Evolutionary conservation across 2,113 vertebrate genomes (phyloP).

Genomic region (Leptobrachium ailaonicum): DNA sequence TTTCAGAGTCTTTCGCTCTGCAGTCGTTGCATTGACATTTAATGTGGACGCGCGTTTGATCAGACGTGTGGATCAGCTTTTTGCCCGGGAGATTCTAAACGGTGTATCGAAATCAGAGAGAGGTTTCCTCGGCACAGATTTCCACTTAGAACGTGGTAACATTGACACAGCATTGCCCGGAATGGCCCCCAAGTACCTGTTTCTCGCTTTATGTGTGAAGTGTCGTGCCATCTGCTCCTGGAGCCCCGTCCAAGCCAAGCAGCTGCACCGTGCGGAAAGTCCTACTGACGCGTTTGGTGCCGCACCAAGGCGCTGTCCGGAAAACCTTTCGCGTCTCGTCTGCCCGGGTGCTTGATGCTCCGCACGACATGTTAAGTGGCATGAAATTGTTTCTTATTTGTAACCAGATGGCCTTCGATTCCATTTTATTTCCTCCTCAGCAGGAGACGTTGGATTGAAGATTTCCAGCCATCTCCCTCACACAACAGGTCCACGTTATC

Average conservation of each 20-base stretch:
- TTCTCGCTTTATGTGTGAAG: conserved; percentile 2
- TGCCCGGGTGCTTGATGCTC: background rate
- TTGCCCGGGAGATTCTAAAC: no score
- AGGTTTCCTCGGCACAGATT: background rate
- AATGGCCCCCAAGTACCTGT: conserved; percentile 1
- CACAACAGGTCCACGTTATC: background rate
- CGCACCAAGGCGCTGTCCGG: background rate
- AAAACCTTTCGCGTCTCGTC: background rate
- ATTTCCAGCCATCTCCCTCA: background rate
- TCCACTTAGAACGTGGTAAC: background rate
- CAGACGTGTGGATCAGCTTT: no score
- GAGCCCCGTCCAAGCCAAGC: background rate
- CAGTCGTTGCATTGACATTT: no score
- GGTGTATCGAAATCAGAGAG: no score
- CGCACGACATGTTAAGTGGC: background rate
- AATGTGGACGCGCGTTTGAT: no score
- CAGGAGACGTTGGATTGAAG: background rate
- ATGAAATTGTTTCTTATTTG: background rate
- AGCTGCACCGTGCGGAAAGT: background rate
- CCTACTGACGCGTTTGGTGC: background rate
- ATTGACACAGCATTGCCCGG: background rate
- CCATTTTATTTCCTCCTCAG: conserved; percentile 1
- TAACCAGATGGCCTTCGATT: background rate
- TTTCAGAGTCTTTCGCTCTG: no score
- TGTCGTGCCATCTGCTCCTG: conserved; percentile 19